Evolutionary conservation across 1,140 invertebrate genomes (phyloP), one percentile per base, ranked within the genome.

Genomic region (Bombus turneri): DNA sequence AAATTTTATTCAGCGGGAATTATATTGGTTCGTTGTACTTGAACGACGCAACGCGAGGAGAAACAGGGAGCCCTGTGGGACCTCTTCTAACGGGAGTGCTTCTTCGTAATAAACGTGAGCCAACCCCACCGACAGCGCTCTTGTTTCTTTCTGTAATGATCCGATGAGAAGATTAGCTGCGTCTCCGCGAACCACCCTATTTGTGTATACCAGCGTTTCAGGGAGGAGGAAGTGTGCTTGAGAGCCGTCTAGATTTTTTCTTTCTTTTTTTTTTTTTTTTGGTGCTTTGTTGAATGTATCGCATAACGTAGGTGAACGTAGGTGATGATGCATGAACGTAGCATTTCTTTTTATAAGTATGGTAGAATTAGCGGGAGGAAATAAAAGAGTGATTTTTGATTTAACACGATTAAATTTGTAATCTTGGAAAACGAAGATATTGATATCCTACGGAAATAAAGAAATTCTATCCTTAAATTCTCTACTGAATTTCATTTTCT

Each of bases 1-100:
- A 83, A 89, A 89, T 74, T 62, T 89, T 89, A 83, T 76, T 87
- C 83, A 47, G 53, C 64, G 85, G 78, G 85, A 66, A 89, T 82
- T 78, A 89, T 89, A 89, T 89, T 86, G 85, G 80, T 66, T 83
- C 81, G 72, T 81, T 28, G 77, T 73, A 76, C 71, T 74, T 12
- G 71, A 59, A 28, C 25, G 47, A 39, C 31, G 22, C 25, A 8
- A n/a, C n/a, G 4, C 34, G 12, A 25, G 53, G 41, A 25, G 41
- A 66, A 68, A 53, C 34, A 37, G 81, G 64, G 64, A 6, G 28
- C 15, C 4, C 41, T 37, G 28, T 8, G 47, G 22, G 22, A 53
- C 37, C 43, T 22, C 28, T 66, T 68, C 68, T n/a, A 68, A 25
- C 59, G 28, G 57, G 59, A 83, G 73, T 83, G 66, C 53, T 62